Percentiles rank a stretch among this genome's conserved stretches.
Conservation (phyloP, 2,888 invertebrate genomes). For the Limenitis camilla region DNA sequence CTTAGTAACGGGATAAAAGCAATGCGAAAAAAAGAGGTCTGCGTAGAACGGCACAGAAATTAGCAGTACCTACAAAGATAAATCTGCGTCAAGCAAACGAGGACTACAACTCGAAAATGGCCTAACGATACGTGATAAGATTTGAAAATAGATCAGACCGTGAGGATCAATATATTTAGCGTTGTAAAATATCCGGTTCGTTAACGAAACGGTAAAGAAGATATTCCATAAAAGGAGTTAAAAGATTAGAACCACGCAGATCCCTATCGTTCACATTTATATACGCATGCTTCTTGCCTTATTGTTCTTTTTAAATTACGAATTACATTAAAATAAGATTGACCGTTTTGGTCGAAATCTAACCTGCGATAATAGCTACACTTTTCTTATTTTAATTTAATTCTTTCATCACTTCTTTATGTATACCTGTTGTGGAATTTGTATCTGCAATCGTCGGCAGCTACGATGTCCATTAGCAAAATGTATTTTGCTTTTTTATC, state of each 20-base stretch:
- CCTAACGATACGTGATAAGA: conserved; percentile 23
- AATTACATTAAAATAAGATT: conserved; percentile 72
- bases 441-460: conserved; percentile 96
- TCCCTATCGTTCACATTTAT: conserved; percentile 50
- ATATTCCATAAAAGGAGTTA: conserved; percentile 5
- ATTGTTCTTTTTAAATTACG: conserved; percentile 48
- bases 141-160: conserved; percentile 19
- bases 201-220: conserved; percentile 13
- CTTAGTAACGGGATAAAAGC: conserved; percentile 28
- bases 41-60: conserved; percentile 47
- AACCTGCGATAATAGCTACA: conserved; percentile 35
- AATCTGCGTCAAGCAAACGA: conserved; percentile 25
- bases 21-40: conserved; percentile 64
- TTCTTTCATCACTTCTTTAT: conserved; percentile 51
- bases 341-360: conserved; percentile 33
- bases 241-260: conserved; percentile 42
- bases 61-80: conserved; percentile 22
- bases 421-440: conserved; percentile 94
- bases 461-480: conserved; percentile 97
- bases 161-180: conserved; percentile 19
- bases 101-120: conserved; percentile 20
- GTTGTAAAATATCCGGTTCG: conserved; percentile 22
- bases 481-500: conserved; percentile 99
- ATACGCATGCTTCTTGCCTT: conserved; percentile 82
- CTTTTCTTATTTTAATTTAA: conserved; percentile 69